Conservation (phyloP, 2,113 vertebrate species). For the Coptodon bakossiorum region DNA sequence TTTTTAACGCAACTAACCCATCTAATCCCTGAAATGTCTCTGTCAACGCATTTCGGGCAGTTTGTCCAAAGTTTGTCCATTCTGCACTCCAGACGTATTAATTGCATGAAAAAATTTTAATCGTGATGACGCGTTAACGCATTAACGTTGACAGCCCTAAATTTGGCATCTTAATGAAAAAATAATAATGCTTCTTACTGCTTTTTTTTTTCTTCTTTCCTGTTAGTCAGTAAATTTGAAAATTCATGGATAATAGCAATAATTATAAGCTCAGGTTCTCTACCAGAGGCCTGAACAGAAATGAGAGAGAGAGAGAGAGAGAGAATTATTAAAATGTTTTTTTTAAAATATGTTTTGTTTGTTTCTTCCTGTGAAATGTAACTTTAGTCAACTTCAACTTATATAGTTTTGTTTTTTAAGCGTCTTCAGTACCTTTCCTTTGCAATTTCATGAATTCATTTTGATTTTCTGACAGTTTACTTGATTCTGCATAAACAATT, state of each 20-base stretch:
- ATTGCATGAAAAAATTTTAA: neutral
- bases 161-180: neutral
- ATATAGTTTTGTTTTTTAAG: neutral
- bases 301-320: neutral
- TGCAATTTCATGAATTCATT: neutral
- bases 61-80: neutral
- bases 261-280: neutral
- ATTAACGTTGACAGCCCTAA: neutral
- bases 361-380: neutral
- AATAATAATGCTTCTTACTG: neutral
- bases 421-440: neutral
- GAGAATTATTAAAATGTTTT: neutral
- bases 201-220: neutral
- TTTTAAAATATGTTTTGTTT: neutral
- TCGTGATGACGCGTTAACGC: neutral
- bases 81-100: neutral
- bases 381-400: neutral
- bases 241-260: neutral
- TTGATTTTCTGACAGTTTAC: neutral
- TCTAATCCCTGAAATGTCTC: neutral
- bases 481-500: neutral
- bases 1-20: neutral
- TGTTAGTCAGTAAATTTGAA: neutral
- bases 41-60: neutral
- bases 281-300: neutral